phyloP scores from a whole-genome alignment of 2,797 vertebrate species.

The Balearica regulorum region DNA sequence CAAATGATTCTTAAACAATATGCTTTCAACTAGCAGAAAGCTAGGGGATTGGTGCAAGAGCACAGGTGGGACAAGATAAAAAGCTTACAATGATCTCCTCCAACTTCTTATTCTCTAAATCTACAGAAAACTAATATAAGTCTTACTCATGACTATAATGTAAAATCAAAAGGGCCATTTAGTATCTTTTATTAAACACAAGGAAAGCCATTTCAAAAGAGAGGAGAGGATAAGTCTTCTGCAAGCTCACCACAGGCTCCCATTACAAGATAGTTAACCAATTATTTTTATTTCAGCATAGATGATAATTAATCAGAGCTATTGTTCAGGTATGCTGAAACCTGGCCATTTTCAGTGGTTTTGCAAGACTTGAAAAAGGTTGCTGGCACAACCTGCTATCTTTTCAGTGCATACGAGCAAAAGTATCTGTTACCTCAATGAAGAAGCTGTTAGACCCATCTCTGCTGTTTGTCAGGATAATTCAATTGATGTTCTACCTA shows the following conservation, averaged over 20 bases:
- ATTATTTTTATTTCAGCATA: conserved; percentile 9
- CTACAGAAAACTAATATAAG: neutral
- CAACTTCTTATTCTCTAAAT: neutral
- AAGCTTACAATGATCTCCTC: neutral
- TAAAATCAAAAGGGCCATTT: neutral
- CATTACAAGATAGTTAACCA: neutral
- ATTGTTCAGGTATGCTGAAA: neutral
- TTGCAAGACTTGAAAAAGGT: neutral
- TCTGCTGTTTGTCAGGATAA: conserved; percentile 13
- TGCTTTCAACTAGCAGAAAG: neutral
- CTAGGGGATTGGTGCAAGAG: neutral
- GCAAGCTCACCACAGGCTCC: neutral
- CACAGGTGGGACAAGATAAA: neutral
- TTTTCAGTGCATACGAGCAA: neutral
- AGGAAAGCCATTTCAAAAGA: neutral
- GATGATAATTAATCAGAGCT: conserved; percentile 16
- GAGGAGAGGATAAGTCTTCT: neutral
- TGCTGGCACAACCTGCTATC: neutral
- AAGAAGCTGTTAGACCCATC: neutral
- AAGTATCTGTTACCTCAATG: neutral
- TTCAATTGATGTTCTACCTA: conserved; percentile 43
- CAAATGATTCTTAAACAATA: neutral
- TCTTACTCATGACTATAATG: neutral
- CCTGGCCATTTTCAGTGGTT: neutral
- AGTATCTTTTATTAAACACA: neutral